Evolutionary conservation across 1,140 invertebrate genomes (phyloP).

Genomic region (Acromyrmex charruanus): DNA sequence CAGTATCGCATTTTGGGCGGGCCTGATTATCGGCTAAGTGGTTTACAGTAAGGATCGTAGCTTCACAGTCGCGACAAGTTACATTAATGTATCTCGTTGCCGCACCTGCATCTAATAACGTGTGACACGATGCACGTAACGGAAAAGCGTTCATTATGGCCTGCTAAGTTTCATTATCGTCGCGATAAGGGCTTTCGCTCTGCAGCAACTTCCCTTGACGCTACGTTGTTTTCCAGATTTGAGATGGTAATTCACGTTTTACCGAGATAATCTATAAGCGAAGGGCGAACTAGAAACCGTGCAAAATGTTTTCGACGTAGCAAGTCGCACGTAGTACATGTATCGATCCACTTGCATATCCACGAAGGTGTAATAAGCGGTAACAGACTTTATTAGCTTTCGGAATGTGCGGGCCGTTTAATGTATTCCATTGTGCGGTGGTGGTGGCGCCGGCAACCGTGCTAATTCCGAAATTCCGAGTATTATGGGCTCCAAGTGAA

Average conservation of each 20-base stretch:
- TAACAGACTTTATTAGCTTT: conserved; percentile 82
- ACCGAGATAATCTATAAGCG: conserved; percentile 27
- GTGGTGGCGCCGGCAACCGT: conserved; percentile 67
- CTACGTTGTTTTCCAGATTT: not conserved
- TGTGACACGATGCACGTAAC: not conserved
- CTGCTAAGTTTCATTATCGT: not conserved
- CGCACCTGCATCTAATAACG: conserved; percentile 34
- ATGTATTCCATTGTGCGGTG: conserved; percentile 81
- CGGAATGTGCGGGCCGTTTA: conserved; percentile 77
- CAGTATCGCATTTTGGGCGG: conserved; percentile 59
- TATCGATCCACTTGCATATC: conserved; percentile 72
- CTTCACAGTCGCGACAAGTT: conserved; percentile 18
- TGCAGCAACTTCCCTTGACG: not conserved
- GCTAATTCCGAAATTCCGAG: conserved; percentile 81
- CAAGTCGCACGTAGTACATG: conserved; percentile 25
- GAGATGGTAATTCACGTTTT: not conserved
- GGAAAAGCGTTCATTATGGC: not conserved
- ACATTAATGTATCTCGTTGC: conserved; percentile 1
- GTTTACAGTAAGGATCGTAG: conserved; percentile 65
- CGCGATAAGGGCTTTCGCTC: not conserved
- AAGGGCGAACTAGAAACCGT: not conserved
- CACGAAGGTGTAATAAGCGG: conserved; percentile 78
- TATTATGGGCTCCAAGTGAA: conserved; percentile 81
- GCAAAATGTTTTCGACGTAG: not conserved
- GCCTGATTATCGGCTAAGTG: conserved; percentile 70